phyloP scores from a whole-genome alignment of 2,113 vertebrate species.

The Hirundichthys speculiger region DNA sequence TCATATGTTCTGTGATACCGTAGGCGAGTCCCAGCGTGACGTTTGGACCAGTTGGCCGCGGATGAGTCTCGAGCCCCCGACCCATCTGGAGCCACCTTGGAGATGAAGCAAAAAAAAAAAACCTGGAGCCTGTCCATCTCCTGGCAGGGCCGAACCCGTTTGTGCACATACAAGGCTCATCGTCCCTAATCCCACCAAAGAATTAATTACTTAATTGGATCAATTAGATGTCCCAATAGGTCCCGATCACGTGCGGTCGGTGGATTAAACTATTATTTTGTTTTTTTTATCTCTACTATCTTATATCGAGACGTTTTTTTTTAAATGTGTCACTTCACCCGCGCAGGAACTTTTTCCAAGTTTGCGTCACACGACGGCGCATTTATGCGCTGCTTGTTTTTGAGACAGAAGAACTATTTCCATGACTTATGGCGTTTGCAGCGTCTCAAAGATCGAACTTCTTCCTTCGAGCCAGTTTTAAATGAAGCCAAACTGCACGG shows the following conservation, averaged over 20 bases:
- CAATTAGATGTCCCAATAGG: constrained; percentile 75
- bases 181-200: constrained; percentile 73
- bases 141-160: constrained; percentile 63
- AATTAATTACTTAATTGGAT: constrained; percentile 79
- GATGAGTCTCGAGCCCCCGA: constrained; percentile 66
- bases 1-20: constrained; percentile 45
- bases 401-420: constrained; percentile 79
- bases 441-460: constrained; percentile 79
- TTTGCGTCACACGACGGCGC: constrained; percentile 64
- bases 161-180: constrained; percentile 52
- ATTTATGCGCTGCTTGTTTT: constrained; percentile 75
- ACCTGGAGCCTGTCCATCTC: constrained; percentile 74
- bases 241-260: constrained; percentile 45
- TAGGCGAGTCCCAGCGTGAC: constrained; percentile 59
- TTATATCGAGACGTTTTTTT: constrained; percentile 25
- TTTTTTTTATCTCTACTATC: constrained; percentile 13
- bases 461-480: constrained; percentile 82
- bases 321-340: constrained; percentile 47
- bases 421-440: constrained; percentile 84
- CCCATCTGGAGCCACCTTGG: constrained; percentile 76
- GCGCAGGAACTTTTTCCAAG: constrained; percentile 57
- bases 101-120: constrained; percentile 66
- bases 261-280: constrained; percentile 22
- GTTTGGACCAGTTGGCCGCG: constrained; percentile 70
- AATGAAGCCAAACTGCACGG: constrained; percentile 82